Evolutionary conservation across 1,140 invertebrate genomes (phyloP), one percentile per base, ranked within the genome.

Genomic region (Caligus rogercresseyi): DNA sequence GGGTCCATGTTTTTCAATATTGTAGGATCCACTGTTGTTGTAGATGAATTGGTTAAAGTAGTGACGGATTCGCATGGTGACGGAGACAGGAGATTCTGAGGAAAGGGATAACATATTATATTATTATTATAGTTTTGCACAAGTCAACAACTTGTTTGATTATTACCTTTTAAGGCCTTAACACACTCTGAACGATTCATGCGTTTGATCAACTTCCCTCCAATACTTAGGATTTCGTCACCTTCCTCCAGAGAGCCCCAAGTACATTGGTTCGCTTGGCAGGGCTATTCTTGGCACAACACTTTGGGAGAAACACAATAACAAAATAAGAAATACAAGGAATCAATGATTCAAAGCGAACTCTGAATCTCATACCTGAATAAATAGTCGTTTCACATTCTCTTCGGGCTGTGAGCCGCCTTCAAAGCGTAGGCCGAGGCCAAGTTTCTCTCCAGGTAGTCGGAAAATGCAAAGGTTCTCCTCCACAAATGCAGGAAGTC

Each of bases 401-500:
- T 89, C 85, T 13, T 77, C 77, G 15, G 69, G 67, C 20, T 69
- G 68, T 20, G 81, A 83, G 2, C 87, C 88, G 25, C 88, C 89
- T 73, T 93, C 88, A 71, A 95, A 92, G 71, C 89, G 88, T 0
- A 94, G 73, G 0, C 88, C 88, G 69, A 95, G 87, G 0, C 90
- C 90, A 0, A 95, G 74, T 51, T 87, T 79, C 72, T 92, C 89
- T 0, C 89, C 89, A 0, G 87, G 86, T 60, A 91, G 76, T 61
- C 89, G 78, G 68, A 85, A 86, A 11, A 91, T 83, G 26, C 83
- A 76, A 16, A 90, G 81, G 60, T 68, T 63, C 20, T 69, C 68
- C 1, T 66, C 65, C 16, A 67, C 63, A 7, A n/a, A 61, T 2
- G 64, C 43, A 20, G 54, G 14, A 43, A n/a, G n/a, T 43, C 31